These are phyloP conservation scores for Pardalotus punctatus DNA, from an alignment of 2,113 vertebrate species.

Conservation along the genomic window DNA sequence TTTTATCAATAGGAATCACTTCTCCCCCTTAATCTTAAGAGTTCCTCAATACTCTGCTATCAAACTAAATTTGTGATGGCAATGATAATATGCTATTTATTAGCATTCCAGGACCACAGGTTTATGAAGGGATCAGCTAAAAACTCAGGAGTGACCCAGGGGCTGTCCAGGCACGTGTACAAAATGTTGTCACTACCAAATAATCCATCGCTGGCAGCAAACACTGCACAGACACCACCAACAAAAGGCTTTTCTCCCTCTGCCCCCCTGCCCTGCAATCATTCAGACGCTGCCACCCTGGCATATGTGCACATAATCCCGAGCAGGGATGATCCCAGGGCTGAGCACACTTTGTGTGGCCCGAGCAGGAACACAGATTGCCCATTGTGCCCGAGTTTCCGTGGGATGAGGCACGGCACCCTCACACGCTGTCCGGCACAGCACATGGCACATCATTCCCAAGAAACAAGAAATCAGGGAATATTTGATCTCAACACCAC, in stretches of 20 bases:
- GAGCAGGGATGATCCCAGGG: not conserved
- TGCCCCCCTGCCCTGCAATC: not conserved
- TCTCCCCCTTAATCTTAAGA: not conserved
- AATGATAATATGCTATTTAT: not conserved
- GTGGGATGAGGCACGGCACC: not conserved
- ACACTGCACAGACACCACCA: not conserved
- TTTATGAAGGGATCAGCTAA: not conserved
- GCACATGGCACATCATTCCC: fast-evolving
- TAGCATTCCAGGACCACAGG: not conserved
- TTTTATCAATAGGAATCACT: not conserved
- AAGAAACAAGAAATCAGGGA: not conserved
- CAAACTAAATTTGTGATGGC: not conserved
- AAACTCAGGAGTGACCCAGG: not conserved
- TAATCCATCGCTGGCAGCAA: not conserved
- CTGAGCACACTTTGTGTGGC: not conserved
- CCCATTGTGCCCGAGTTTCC: not conserved
- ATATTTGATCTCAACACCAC: not conserved
- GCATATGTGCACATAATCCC: not conserved
- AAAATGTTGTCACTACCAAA: not conserved
- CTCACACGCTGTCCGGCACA: not conserved
- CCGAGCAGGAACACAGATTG: not conserved
- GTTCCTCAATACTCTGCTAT: not conserved
- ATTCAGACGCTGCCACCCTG: not conserved
- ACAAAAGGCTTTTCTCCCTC: not conserved
- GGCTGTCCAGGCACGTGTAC: not conserved